phyloP scores from a whole-genome alignment of 2,888 invertebrate species.

The Cantharis rustica region DNA sequence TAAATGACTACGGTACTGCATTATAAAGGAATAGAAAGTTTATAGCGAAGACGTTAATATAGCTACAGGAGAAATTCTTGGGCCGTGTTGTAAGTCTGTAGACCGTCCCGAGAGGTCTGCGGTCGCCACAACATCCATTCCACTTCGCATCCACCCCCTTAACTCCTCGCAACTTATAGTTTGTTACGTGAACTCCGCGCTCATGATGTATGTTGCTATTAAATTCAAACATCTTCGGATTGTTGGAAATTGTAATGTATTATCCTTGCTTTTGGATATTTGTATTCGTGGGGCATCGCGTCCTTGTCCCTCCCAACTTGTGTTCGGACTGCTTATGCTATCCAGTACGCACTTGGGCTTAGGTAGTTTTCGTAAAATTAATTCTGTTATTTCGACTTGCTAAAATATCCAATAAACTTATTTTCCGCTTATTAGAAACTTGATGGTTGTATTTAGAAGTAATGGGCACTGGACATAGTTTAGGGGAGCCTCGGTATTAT shows the following conservation, averaged over 20 bases:
- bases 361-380: conserved; percentile 7
- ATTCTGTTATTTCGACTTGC: conserved; percentile 11
- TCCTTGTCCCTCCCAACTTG: conserved; percentile 1
- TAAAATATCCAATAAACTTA: conserved; percentile 31
- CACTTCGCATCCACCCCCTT: conserved; percentile 49
- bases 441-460: conserved; percentile 34
- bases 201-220: conserved; percentile 58
- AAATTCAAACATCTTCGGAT: conserved; percentile 58
- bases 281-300: conserved; percentile 31
- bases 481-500: conserved; percentile 25
- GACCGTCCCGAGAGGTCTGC: conserved; percentile 55
- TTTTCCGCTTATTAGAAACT: conserved; percentile 47
- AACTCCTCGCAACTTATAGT: conserved; percentile 47
- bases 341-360: too few species aligned
- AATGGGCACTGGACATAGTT: conserved; percentile 40
- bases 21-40: conserved; percentile 41
- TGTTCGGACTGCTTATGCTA: neutral
- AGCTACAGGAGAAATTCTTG: conserved; percentile 53
- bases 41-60: conserved; percentile 39
- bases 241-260: conserved; percentile 58
- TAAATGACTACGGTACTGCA: conserved; percentile 33
- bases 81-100: conserved; percentile 47
- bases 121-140: conserved; percentile 57
- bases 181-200: conserved; percentile 55
- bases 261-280: conserved; percentile 50